Evolutionary conservation across 92 coral and sea anemone species (phyloP), one percentile per base, ranked within the genome.

Genomic region (Parazoanthus darwini): DNA sequence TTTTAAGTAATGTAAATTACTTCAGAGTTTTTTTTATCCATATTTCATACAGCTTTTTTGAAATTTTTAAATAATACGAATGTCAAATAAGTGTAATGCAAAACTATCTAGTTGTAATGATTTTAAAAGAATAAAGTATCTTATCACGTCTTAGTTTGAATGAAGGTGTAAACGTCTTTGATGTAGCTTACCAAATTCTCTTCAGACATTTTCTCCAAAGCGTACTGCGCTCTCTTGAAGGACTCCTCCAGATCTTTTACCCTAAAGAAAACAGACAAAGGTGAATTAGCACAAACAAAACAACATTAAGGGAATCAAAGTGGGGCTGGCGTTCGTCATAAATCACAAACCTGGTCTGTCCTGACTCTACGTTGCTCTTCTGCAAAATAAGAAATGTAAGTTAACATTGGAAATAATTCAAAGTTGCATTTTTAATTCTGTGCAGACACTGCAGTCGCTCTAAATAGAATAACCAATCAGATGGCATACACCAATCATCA

Each of bases 181-280:
- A 72, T 44, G 43, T 3, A 36, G 18, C 56, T 46, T 82, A 96
- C 99, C 98, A 92, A 92, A 38, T 97, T 95, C 50, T 95, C 98
- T 90, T 97, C 98, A 1, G 98, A 90, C 58, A 93, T 93, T 77
- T 93, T 94, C 85, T 97, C 98, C 86, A 95, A 90, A 25, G 95
- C 90, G 83, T 93, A 93, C 85, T 95, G 99, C 86, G 94, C 93
- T 51, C 98, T 91, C 78, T 92, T 93, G 29, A 97, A 81, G 15
- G 95, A 91, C 25, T 93, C 95, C 68, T 97, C 99, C 80, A 97
- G 67, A 85, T 97, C 98, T 82, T 89, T 78, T 4, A 95, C 80
- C 88, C 99, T 97, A 77, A 15, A 68, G 42, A 2, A 80, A n/a
- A 89, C 36, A 70, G 23, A 22, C 38, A 46, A 29, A 8, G 67